Conservation (phyloP, 2,113 vertebrate genomes). For the Chroicocephalus ridibundus region DNA sequence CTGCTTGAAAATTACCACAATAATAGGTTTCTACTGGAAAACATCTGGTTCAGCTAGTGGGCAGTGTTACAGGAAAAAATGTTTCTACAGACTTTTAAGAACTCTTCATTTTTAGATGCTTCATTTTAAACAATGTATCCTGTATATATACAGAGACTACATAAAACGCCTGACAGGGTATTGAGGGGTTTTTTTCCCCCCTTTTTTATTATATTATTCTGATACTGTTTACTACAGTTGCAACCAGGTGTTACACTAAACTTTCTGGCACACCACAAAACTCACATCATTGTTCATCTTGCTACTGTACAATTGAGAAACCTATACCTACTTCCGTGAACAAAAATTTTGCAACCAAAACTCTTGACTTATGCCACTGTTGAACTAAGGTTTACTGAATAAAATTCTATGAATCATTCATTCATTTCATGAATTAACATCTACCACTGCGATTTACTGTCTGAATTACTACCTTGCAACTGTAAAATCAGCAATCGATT, state of each 20-base stretch:
- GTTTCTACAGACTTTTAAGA: rapidly evolving
- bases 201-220: background rate
- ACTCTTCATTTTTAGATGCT: background rate
- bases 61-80: background rate
- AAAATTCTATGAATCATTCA: background rate
- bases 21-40: background rate
- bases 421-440: background rate
- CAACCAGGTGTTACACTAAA: background rate
- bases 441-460: background rate
- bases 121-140: background rate
- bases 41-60: background rate
- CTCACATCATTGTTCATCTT: background rate
- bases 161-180: background rate
- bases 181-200: background rate
- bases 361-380: background rate
- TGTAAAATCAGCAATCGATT: background rate
- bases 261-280: background rate
- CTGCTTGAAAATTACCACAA: background rate
- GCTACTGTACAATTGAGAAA: background rate
- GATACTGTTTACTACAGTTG: background rate
- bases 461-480: background rate
- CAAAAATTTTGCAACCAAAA: background rate
- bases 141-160: background rate
- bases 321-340: background rate
- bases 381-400: background rate